A percentile compares a stretch with the other conserved stretches of the same genome.
Conservation (phyloP, 64 coral and sea anemone species). For the Platygyra sinensis region DNA sequence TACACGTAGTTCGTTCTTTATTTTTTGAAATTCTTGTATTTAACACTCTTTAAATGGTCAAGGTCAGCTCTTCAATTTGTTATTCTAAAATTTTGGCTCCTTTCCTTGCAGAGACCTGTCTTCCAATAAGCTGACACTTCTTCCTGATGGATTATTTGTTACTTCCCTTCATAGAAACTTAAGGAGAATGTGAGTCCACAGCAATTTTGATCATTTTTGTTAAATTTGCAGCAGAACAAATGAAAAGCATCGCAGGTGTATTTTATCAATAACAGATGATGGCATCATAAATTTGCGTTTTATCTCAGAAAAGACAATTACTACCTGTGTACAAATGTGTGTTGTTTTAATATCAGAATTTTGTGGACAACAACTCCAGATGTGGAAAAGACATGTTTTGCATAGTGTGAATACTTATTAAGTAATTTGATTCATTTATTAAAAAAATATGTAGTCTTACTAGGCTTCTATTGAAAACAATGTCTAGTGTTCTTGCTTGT, state of each 20-base stretch:
- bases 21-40: too few relatives aligned
- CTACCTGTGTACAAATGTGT: too few relatives aligned
- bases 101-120: constrained; percentile 55
- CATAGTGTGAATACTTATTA: neutral
- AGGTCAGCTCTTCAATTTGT: neutral
- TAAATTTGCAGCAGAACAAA: neutral
- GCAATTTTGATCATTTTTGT: neutral
- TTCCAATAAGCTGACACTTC: constrained; percentile 61
- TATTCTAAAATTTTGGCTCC: neutral
- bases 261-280: neutral
- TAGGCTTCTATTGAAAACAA: too few relatives aligned
- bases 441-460: too few relatives aligned
- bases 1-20: too few relatives aligned
- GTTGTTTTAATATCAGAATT: neutral
- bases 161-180: constrained; percentile 5
- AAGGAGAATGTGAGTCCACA: constrained; percentile 26
- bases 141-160: constrained; percentile 47
- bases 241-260: neutral
- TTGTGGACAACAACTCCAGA: neutral
- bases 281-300: neutral
- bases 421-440: too few relatives aligned
- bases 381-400: neutral
- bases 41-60: too few relatives aligned
- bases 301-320: too few relatives aligned
- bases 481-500: too few relatives aligned